phyloP scores from a whole-genome alignment of 2,797 vertebrate genomes.

The Tadarida brasiliensis region DNA sequence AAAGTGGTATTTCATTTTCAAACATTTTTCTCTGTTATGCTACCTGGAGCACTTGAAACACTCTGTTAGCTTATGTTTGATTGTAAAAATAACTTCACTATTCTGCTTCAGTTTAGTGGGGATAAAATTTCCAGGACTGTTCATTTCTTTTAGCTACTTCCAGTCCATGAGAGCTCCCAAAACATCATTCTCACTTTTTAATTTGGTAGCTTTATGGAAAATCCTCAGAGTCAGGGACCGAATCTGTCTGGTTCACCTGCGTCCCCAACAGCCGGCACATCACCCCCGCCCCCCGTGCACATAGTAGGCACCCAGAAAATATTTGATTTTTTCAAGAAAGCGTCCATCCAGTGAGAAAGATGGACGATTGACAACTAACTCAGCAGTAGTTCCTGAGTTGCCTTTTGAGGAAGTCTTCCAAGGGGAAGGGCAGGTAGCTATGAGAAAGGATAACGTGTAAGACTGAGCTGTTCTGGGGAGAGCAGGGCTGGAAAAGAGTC shows the following conservation, averaged over 20 bases:
- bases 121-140: neutral
- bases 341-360: neutral
- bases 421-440: neutral
- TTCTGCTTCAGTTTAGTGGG: neutral
- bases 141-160: constrained; percentile 14
- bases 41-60: neutral
- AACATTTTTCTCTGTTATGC: constrained; percentile 11
- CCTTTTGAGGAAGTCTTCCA: neutral
- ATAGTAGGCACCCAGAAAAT: neutral
- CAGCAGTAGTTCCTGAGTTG: neutral
- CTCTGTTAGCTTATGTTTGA: constrained; percentile 36
- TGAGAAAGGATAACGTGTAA: neutral
- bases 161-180: neutral
- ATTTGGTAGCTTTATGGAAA: constrained; percentile 39
- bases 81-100: neutral
- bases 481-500: neutral
- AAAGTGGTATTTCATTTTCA: constrained; percentile 47
- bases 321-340: neutral
- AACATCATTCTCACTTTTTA: constrained; percentile 3
- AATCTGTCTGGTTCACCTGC: neutral
- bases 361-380: neutral
- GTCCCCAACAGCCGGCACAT: neutral
- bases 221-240: neutral
- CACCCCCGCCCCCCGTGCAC: too few relatives aligned
- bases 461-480: neutral